Conservation (phyloP, 2,113 vertebrate genomes). For the Eudyptes chrysolophus region DNA sequence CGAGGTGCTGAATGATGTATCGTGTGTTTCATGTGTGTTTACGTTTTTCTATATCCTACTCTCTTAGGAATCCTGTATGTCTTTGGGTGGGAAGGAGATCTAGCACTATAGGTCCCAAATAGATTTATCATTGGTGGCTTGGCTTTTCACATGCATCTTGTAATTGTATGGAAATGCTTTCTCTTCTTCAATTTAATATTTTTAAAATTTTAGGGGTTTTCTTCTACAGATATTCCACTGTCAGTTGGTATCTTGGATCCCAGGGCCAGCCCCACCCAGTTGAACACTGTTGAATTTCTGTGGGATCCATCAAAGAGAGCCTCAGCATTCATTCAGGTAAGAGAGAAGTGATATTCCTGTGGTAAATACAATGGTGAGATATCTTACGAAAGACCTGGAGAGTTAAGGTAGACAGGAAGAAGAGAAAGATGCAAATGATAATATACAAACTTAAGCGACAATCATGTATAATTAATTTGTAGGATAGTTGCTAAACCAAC, state of each 20-base stretch:
- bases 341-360: not conserved
- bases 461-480: not conserved
- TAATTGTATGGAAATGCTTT: conserved; percentile 40
- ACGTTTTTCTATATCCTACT: not conserved
- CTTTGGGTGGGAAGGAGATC: not conserved
- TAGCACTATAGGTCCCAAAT: not conserved
- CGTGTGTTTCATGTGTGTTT: not conserved
- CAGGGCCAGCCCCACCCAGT: conserved; percentile 85
- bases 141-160: conserved; percentile 26
- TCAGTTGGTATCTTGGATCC: conserved; percentile 92
- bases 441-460: not conserved
- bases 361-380: not conserved
- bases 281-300: conserved; percentile 93
- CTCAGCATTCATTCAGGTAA: conserved; percentile 93
- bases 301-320: conserved; percentile 91
- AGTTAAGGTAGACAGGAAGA: not conserved
- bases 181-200: conserved; percentile 69
- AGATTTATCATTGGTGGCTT: not conserved
- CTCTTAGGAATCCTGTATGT: not conserved
- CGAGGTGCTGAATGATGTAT: not conserved
- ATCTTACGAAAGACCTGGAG: not conserved
- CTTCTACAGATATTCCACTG: conserved; percentile 88
- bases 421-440: not conserved
- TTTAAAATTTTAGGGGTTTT: conserved; percentile 77
- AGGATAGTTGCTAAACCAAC: not conserved